A percentile compares a stretch with the other conserved stretches of the same genome.
phyloP scores from a whole-genome alignment of 2,113 vertebrate species.

The Uria aalge region DNA sequence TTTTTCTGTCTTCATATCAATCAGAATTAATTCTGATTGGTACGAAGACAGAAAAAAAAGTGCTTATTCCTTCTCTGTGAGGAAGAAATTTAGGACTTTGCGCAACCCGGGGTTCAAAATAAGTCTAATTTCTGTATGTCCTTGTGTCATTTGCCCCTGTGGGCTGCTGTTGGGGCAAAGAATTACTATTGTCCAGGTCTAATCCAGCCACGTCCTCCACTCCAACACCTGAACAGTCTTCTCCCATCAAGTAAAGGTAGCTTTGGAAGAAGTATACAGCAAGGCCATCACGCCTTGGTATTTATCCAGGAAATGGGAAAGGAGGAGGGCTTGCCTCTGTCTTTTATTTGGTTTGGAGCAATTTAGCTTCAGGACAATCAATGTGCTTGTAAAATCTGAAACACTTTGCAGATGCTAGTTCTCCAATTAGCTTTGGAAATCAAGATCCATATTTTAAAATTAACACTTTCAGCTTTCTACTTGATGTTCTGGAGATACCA shows the following conservation, averaged over 20 bases:
- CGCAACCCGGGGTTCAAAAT: neutral
- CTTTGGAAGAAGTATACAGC: neutral
- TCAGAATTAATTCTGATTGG: neutral
- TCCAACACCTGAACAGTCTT: neutral
- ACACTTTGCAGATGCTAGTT: neutral
- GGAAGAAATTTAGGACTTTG: neutral
- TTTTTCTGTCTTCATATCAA: neutral
- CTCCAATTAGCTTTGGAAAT: neutral
- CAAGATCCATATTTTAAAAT: neutral
- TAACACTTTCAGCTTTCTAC: neutral
- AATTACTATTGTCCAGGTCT: neutral
- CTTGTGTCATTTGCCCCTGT: neutral
- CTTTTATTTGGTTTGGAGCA: neutral
- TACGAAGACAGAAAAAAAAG: neutral
- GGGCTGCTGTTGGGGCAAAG: neutral
- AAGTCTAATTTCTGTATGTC: neutral
- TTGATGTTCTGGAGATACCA: neutral
- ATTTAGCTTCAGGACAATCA: neutral
- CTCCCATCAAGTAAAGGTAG: neutral
- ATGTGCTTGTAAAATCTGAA: neutral
- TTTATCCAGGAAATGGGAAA: neutral
- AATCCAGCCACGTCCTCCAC: fast-evolving
- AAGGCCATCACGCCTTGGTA: neutral
- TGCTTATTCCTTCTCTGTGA: neutral
- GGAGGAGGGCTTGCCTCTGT: neutral